Evolutionary conservation across 2,113 vertebrate genomes (phyloP).

Genomic region (Pterocles gutturalis): DNA sequence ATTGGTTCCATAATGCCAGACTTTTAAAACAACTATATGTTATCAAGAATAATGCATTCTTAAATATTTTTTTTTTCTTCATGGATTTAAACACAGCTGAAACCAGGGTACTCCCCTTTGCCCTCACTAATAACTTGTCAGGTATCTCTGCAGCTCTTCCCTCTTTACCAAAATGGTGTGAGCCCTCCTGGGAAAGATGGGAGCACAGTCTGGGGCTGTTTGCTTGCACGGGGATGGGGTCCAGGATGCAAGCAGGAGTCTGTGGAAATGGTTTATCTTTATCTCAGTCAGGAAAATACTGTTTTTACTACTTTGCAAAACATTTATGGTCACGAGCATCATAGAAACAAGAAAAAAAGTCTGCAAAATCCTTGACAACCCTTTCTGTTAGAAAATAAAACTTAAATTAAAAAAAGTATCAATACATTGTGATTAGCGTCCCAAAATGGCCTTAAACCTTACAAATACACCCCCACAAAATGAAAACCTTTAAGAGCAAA

Average conservation of each 20-base stretch:
- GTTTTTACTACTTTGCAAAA: neutral
- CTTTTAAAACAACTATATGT: neutral
- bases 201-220: neutral
- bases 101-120: fast-evolving
- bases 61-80: neutral
- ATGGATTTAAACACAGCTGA: neutral
- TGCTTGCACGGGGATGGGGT: fast-evolving
- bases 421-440: neutral
- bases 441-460: neutral
- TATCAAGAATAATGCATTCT: neutral
- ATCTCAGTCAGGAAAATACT: neutral
- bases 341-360: neutral
- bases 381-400: neutral
- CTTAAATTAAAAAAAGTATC: fast-evolving
- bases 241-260: fast-evolving
- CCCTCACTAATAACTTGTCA: neutral
- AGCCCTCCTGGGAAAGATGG: neutral
- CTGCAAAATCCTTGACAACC: neutral
- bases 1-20: neutral
- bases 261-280: neutral
- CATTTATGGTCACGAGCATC: fast-evolving
- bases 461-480: neutral
- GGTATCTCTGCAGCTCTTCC: neutral
- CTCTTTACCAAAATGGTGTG: neutral
- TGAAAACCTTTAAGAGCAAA: neutral